Percentiles rank a stretch among this genome's conserved stretches.
phyloP scores from a whole-genome alignment of 2,797 vertebrate genomes.

The Heterohyrax brucei region DNA sequence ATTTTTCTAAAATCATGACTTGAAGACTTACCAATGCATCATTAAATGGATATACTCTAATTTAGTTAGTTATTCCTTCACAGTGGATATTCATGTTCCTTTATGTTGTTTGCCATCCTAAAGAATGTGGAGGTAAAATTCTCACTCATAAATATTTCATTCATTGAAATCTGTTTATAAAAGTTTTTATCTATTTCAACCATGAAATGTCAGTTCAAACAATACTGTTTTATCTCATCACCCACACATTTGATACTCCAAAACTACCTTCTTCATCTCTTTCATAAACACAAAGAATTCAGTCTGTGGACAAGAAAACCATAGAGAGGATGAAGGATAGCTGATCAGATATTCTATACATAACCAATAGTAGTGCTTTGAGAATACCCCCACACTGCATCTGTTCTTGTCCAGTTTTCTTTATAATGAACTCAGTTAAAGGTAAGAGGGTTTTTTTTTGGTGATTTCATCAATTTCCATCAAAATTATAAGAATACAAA shows the following conservation, averaged over 20 bases:
- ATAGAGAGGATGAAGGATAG: not conserved
- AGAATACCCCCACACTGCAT: constrained; percentile 94
- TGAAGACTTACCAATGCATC: not conserved
- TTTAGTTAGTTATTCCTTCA: not conserved
- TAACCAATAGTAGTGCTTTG: constrained; percentile 93
- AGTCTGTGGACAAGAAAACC: not conserved
- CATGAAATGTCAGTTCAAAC: not conserved
- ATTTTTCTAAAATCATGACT: not conserved
- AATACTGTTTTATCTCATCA: not conserved
- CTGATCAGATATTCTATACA: constrained; percentile 20
- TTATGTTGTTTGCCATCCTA: not conserved
- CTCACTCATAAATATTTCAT: not conserved
- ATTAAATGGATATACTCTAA: not conserved
- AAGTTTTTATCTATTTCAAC: not conserved
- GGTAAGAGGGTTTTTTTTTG: not conserved
- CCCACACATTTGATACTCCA: not conserved
- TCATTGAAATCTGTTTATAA: not conserved
- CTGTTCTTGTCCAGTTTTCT: constrained; percentile 92
- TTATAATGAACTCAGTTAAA: constrained; percentile 55
- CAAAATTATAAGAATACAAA: not conserved
- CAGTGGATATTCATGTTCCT: not conserved
- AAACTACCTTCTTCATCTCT: not conserved
- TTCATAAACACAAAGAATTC: not conserved
- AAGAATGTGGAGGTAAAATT: not conserved
- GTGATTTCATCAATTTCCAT: not conserved